Evolutionary conservation across 2,797 vertebrate species (phyloP).

Genomic region (Pipistrellus pygmaeus): DNA sequence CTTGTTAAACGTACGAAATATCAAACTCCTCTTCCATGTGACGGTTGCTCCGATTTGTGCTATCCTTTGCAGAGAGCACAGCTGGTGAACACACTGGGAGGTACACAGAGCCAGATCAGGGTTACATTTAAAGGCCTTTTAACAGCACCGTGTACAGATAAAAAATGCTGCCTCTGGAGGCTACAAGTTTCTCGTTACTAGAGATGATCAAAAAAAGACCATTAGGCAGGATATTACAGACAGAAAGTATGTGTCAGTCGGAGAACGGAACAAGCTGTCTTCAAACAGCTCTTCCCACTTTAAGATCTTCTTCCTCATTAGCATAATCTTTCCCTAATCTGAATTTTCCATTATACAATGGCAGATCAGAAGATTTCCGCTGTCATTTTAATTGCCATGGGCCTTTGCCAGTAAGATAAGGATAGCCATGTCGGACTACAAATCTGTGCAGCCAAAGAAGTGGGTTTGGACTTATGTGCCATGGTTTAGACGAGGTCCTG

Average conservation of each 20-base stretch:
- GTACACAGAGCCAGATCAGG: not conserved
- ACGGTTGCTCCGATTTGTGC: conserved; percentile 6
- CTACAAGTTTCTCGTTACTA: conserved; percentile 40
- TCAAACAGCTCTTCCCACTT: conserved; percentile 64
- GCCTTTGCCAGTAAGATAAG: conserved; percentile 64
- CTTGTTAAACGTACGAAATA: conserved; percentile 66
- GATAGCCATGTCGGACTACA: not conserved
- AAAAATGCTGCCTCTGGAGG: conserved; percentile 59
- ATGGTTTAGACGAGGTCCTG: not conserved
- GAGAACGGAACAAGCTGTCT: conserved; percentile 39
- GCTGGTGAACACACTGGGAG: conserved; percentile 36
- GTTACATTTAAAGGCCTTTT: conserved; percentile 57
- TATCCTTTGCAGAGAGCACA: not conserved
- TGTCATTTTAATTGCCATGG: conserved; percentile 58
- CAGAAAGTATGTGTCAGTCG: not conserved
- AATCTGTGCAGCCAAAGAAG: not conserved
- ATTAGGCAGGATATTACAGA: conserved; percentile 52
- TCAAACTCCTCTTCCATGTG: conserved; percentile 43
- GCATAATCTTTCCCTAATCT: conserved; percentile 73
- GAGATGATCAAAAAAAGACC: conserved; percentile 71
- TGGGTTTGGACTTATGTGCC: not conserved
- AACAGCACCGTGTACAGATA: conserved; percentile 32
- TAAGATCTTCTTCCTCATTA: conserved; percentile 39
- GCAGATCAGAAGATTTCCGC: conserved; percentile 64
- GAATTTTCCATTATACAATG: conserved; percentile 65